phyloP scores from a whole-genome alignment of 2,888 invertebrate species.

The Pristionchus arcanus region DNA sequence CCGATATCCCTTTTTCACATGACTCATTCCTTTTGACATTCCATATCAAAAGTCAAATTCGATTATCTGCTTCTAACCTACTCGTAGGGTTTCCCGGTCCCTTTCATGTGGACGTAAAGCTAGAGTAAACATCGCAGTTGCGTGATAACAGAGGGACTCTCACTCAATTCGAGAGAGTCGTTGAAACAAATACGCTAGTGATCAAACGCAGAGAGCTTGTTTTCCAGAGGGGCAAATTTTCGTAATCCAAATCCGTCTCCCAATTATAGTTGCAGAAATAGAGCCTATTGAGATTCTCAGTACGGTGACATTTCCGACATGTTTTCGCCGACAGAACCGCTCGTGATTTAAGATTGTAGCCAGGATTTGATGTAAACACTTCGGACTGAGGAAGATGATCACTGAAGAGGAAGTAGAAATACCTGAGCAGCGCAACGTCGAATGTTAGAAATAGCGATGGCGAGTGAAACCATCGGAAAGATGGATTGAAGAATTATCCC shows the following conservation, averaged over 20 bases:
- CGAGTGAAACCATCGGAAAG: constrained; percentile 28
- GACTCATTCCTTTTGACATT: neutral
- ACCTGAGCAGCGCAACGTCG: constrained; percentile 44
- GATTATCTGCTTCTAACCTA: neutral
- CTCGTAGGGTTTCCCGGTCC: neutral
- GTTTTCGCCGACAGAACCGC: neutral
- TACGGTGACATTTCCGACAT: neutral
- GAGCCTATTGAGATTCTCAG: neutral
- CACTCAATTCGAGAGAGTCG: neutral
- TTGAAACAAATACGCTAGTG: neutral
- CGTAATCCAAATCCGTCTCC: neutral
- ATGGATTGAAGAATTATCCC: constrained; percentile 5
- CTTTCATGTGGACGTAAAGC: constrained; percentile 8
- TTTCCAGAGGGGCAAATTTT: neutral
- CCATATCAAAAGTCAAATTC: too few relatives aligned
- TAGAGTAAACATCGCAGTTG: constrained; percentile 11
- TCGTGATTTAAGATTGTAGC: constrained; percentile 1
- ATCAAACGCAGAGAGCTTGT: neutral
- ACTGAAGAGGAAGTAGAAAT: neutral
- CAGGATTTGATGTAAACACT: neutral
- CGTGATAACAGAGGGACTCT: neutral
- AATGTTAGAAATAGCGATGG: constrained; percentile 43
- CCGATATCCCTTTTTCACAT: too few relatives aligned
- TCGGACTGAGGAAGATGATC: neutral
- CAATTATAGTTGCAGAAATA: constrained; percentile 3